Evolutionary conservation across 2,888 invertebrate species (phyloP), one percentile per base, ranked within the genome.

Genomic region (Xestobium rufovillosum): DNA sequence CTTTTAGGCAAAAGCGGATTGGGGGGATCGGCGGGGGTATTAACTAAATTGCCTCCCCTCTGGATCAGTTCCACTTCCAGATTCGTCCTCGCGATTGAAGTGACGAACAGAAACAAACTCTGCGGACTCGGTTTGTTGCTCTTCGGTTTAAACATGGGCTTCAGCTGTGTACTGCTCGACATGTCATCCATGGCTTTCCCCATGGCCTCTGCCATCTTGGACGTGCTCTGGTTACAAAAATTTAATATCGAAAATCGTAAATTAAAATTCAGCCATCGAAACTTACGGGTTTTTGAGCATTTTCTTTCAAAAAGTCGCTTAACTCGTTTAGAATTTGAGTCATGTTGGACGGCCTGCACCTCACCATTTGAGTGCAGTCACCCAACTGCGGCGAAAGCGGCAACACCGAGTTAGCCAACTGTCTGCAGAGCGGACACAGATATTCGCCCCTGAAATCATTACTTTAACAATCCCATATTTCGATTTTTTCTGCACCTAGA

Each of bases 141-240:
- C 68, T 81, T 80, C 52, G 80, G 80, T 57, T 81, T 80, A 55
- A 81, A 82, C 59, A 85, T 84, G 36, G 83, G 76, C 57, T 86
- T 86, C 43, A 83, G 74, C 59, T 84, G 83, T 3, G 92, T 90
- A 47, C 83, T 82, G 56, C 82, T 83, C 3, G 90, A 88, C 80
- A 95, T 87, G 65, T 91, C 90, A 58, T 91, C 90, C 89, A 94
- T 92, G 14, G 88, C 83, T 57, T 87, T 87, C 27, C 84, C 85
- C 76, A 94, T 86, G 33, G 91, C 90, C 59, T 89, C 85, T 1
- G 85, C 80, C 44, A 92, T 71, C 52, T 77, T 80, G 31, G 83
- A 80, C 9, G 77, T 71, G 35, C 72, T 72, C 82, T 83, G 57
- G 31, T 39, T 14, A 32, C 14, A 27, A 31, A 26, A 13, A 27